Conservation (phyloP, 2,888 invertebrate species). For the Marasmarcha lunaedactyla region DNA sequence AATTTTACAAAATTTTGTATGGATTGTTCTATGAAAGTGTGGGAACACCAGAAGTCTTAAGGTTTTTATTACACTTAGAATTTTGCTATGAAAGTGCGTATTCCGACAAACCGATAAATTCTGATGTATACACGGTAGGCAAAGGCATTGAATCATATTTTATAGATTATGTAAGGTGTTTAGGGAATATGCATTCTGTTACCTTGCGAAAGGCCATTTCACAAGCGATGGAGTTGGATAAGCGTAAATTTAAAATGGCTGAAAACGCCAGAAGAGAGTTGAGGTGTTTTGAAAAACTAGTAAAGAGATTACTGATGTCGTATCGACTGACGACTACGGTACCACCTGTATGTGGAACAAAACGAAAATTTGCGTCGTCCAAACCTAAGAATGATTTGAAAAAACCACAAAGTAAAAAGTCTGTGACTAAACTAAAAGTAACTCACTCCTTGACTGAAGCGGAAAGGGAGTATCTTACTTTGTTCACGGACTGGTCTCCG, state of each 20-base stretch:
- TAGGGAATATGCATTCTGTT: conserved; percentile 68
- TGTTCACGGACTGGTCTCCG: conserved; percentile 53
- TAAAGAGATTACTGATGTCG: conserved; percentile 48
- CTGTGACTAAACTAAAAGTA: too few relatives aligned
- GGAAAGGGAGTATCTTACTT: conserved; percentile 41
- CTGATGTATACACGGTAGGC: conserved; percentile 67
- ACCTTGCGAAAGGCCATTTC: conserved; percentile 62
- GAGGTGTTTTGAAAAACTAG: conserved; percentile 53
- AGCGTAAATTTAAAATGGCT: conserved; percentile 57
- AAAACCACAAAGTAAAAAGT: too few relatives aligned
- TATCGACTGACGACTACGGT: conserved; percentile 14
- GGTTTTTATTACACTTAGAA: conserved; percentile 71
- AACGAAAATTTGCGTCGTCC: too few relatives aligned
- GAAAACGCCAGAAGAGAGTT: conserved; percentile 71
- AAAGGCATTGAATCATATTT: conserved; percentile 70
- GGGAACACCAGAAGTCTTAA: conserved; percentile 66
- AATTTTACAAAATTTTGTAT: conserved; percentile 66
- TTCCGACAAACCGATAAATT: conserved; percentile 68
- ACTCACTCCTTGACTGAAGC: conserved; percentile 23
- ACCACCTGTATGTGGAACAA: too few relatives aligned
- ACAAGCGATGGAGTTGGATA: conserved; percentile 61
- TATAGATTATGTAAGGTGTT: conserved; percentile 49
- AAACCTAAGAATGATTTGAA: too few relatives aligned
- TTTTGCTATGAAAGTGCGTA: conserved; percentile 73
- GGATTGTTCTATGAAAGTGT: conserved; percentile 69